These are phyloP conservation scores for Hedychridium roseum DNA, from an alignment of 2,888 invertebrate genomes.

Conservation along the genomic window DNA sequence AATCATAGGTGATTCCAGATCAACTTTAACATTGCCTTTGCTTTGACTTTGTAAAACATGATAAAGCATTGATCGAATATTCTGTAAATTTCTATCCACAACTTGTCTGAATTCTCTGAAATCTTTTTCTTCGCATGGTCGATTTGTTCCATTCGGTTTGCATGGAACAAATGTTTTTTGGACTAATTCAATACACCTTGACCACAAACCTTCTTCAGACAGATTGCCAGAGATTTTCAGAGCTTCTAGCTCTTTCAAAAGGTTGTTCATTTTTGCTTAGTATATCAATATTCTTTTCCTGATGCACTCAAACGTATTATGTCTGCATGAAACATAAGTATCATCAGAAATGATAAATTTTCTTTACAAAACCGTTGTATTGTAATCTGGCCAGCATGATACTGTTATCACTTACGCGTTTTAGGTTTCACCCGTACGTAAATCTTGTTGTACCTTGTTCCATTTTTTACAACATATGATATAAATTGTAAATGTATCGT, in stretches of 20 bases:
- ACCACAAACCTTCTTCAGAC: slow-evolving; percentile 36
- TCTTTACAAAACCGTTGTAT: too few species aligned
- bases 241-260: slow-evolving; percentile 42
- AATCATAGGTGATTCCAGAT: slow-evolving; percentile 13
- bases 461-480: too few species aligned
- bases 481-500: too few species aligned
- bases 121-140: slow-evolving; percentile 54
- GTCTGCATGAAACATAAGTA: too few species aligned
- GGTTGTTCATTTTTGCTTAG: slow-evolving; percentile 43
- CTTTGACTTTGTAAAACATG: slow-evolving; percentile 25
- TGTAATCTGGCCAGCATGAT: too few species aligned
- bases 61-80: slow-evolving; percentile 41
- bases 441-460: too few species aligned
- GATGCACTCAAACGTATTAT: too few species aligned
- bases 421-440: too few species aligned
- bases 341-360: too few species aligned
- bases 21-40: slow-evolving; percentile 15
- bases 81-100: slow-evolving; percentile 44
- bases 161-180: slow-evolving; percentile 45
- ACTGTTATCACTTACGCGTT: too few species aligned
- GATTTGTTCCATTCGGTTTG: slow-evolving; percentile 28
- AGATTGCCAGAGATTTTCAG: slow-evolving; percentile 39
- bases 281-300: too few species aligned
- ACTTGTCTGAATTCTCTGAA: slow-evolving; percentile 44
- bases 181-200: slow-evolving; percentile 40